Base-by-base conservation (phyloP, 2,797 vertebrate species). In the Falco concolor region DNA sequence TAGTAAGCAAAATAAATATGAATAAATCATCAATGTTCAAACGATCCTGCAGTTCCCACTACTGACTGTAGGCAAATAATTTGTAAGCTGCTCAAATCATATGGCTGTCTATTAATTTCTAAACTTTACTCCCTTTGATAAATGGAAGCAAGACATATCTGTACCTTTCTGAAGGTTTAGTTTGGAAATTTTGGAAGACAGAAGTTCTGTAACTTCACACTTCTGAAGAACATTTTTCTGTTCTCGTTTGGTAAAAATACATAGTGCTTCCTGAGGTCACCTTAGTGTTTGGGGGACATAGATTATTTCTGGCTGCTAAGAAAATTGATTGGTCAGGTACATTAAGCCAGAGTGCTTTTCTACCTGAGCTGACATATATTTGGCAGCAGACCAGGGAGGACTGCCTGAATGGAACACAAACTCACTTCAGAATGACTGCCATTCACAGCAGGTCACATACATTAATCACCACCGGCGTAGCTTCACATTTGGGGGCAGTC, bases 381-480 rank as follows among this genome's bases (percentile, higher is more conserved):
- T 22, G 36, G 13, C 27, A 68, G n/a, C 38, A 56, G 60, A 34
- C 5, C 2, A 21, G 18, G 52, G 42, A 47, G 28, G 45, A 14
- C 25, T 42, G 18, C 22, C n/a, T 23, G 32, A 32, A 23, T 20
- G 30, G 49, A 50, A 27, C 36, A 25, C 10, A 44, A 2, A n/a
- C 5, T 0, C 5, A 25, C 17, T 13, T 68, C 12, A 8, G 12
- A 53, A 30, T 8, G 40, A 8, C 25, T 54, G 61, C 44, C 1
- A 0, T 20, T 65, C 34, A 15, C 54, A 59, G 14, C 53, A 20
- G 12, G 42, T 56, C 14, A 6, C 5, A 7, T 32, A 4, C 2
- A 1, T 7, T 12, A 18, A 1, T 0, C 5, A 2, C 42, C 21
- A 4, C 54, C 24, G 44, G 24, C 47, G 52, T 13, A 30, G 52